Conservation (phyloP, 92 coral and sea anemone genomes). For the Epizoanthus rinbou region DNA sequence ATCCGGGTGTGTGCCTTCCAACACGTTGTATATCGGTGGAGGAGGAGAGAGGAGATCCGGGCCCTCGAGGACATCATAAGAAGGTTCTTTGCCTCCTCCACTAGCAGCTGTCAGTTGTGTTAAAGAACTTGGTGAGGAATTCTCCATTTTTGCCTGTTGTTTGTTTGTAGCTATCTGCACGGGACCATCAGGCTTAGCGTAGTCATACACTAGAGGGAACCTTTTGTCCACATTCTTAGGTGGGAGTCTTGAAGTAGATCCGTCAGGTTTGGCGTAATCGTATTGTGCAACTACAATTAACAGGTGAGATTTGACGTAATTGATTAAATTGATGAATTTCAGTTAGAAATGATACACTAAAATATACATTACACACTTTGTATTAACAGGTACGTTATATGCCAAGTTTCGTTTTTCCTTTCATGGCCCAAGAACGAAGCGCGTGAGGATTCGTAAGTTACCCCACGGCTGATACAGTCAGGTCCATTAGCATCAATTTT, state of each 20-base stretch:
- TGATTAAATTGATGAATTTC: no score
- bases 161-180: background rate
- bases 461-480: no score
- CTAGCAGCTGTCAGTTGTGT: background rate
- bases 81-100: background rate
- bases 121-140: background rate
- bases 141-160: background rate
- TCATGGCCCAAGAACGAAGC: no score
- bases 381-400: no score
- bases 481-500: no score
- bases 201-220: constrained; percentile 11
- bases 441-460: no score
- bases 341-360: no score
- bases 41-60: background rate
- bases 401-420: no score
- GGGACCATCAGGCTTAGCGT: constrained; percentile 3
- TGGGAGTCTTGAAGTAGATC: background rate
- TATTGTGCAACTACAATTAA: background rate
- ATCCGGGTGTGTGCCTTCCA: background rate
- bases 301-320: no score
- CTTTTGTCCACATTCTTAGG: background rate
- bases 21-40: background rate
- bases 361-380: no score
- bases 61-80: background rate
- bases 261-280: constrained; percentile 6